Evolutionary conservation across 2,113 vertebrate species (phyloP), one percentile per base, ranked within the genome.

Genomic region (Boulengeromyrus knoepffleri): DNA sequence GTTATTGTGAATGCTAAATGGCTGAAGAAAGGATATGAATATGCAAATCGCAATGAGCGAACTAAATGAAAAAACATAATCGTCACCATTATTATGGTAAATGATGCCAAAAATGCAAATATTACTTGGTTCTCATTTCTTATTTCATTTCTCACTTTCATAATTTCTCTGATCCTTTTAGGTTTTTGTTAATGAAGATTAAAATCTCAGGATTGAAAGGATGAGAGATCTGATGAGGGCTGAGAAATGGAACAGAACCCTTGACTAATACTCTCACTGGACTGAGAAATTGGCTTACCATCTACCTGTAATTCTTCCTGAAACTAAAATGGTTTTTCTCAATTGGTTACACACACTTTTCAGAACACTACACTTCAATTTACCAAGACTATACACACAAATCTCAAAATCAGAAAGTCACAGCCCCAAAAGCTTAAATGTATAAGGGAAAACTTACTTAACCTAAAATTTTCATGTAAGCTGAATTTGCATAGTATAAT

Each of bases 61-160:
- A 42, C 15, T 39, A 88, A 84, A 92, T 93, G 13, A 90, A 80
- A 90, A 46, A 90, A 15, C 15, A 90, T 90, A 89, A 89, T 90
- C 87, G 91, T 66, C 56, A 4, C 27, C 83, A 92, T 92, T 91
- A 92, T 92, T 89, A 91, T 89, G 62, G 86, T 49, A 90, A 93
- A 94, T 92, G 89, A 91, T 89, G 87, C 83, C 56, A 13, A 90
- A 66, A 86, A 50, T 90, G 19, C 47, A 47, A 27, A 42, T 50
- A 7, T 21, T n/a, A 77, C 47, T 47, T 15, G 1, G 56, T n/a
- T 88, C 49, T n/a, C 21, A 24, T 49, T n/a, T 88, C 49, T n/a
- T 13, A 24, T 49, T 47, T 80, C 21, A 85, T 47, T 85, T 85
- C 1, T 49, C 46, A 49, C 7, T 85, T 85, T 46, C 21, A 85